Percentiles rank a stretch among this genome's conserved stretches.
Evolutionary conservation across 2,797 vertebrate species (phyloP).

Genomic region (Caiman crocodilus): DNA sequence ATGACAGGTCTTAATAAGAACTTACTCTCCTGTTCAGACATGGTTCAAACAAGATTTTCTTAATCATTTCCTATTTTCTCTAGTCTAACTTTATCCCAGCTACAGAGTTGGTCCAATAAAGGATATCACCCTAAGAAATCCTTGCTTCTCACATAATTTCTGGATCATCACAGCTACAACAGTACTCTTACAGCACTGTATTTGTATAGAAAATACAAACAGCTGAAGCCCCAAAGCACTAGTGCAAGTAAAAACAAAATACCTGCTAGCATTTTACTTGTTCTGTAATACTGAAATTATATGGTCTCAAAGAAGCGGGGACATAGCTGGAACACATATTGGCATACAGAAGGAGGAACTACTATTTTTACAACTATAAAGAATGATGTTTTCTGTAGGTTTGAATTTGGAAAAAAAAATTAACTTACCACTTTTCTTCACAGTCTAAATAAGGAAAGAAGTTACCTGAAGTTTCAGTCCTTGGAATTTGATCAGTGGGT

Average conservation of each 20-base stretch:
- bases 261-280: conserved; percentile 9
- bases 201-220: not conserved
- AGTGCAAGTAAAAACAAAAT: not conserved
- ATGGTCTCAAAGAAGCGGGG: not conserved
- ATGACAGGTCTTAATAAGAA: not conserved
- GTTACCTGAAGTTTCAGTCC: not conserved
- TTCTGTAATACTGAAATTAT: not conserved
- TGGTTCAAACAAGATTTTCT: not conserved
- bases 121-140: not conserved
- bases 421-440: not conserved
- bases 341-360: not conserved
- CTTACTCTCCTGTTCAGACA: not conserved
- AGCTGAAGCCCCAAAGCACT: not conserved
- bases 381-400: not conserved
- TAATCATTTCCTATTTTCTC: not conserved
- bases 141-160: too few relatives aligned
- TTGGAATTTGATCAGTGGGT: not conserved
- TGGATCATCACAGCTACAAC: not conserved
- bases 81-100: not conserved
- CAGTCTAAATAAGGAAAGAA: not conserved
- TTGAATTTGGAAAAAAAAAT: too few relatives aligned
- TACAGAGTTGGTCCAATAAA: not conserved
- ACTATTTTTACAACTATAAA: not conserved
- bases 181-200: too few relatives aligned
- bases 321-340: not conserved